A percentile compares a stretch with the other conserved stretches of the same genome.
Conservation (phyloP, 2,113 vertebrate genomes). For the Sphaerodactylus townsendi region DNA sequence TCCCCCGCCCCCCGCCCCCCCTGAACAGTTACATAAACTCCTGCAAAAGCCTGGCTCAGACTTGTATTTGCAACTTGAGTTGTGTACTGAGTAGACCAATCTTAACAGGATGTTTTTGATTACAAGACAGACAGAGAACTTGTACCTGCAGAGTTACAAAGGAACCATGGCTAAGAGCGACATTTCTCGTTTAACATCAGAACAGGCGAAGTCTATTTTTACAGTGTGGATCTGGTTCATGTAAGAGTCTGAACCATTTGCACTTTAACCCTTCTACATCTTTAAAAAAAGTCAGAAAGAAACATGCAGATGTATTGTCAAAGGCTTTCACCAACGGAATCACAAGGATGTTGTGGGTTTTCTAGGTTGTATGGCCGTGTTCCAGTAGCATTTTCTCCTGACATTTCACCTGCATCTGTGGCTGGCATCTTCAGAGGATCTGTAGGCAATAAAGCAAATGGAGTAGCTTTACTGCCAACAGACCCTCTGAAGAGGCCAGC, state of each 20-base stretch:
- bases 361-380: no score
- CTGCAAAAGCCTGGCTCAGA: background rate
- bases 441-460: no score
- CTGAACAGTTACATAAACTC: constrained; percentile 59
- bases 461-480: no score
- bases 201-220: background rate
- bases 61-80: background rate
- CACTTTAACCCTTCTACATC: background rate
- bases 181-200: background rate
- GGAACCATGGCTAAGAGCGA: background rate
- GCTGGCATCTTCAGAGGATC: no score
- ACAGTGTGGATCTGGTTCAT: background rate
- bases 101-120: constrained; percentile 27
- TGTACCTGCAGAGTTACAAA: background rate
- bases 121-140: background rate
- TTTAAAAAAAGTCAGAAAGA: no score
- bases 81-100: background rate
- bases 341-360: no score
- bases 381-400: no score
- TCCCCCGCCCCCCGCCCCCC: constrained; percentile 46
- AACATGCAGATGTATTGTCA: background rate
- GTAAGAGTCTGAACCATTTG: background rate
- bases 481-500: no score
- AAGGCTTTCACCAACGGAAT: no score
- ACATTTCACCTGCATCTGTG: no score